Conservation (phyloP, 2,797 vertebrate genomes). For the Psittacula echo region DNA sequence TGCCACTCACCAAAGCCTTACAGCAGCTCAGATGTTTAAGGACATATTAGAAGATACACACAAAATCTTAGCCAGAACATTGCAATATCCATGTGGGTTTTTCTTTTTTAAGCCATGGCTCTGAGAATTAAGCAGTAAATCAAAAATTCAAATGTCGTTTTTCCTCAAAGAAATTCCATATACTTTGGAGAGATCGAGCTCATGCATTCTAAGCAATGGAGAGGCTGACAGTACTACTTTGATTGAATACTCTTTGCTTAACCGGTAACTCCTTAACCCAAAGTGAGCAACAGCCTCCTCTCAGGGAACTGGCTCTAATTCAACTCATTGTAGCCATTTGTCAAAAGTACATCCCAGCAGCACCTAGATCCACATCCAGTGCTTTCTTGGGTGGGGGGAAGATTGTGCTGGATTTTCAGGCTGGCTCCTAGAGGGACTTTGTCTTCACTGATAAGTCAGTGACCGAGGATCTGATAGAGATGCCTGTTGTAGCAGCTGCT, state of each 20-base stretch:
- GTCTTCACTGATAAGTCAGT: not conserved
- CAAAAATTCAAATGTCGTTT: not conserved
- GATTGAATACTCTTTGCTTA: not conserved
- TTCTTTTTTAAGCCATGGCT: not conserved
- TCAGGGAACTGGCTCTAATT: not conserved
- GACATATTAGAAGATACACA: not conserved
- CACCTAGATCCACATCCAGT: not conserved
- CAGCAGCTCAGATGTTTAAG: not conserved
- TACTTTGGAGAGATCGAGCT: not conserved
- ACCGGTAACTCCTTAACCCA: not conserved
- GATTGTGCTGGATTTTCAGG: not conserved
- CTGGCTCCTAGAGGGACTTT: not conserved
- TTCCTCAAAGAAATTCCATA: not conserved
- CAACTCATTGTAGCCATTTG: not conserved
- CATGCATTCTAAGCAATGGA: not conserved
- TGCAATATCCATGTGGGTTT: not conserved
- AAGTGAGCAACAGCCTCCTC: not conserved
- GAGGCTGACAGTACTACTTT: not conserved
- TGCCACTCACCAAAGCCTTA: not conserved
- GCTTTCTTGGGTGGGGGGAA: not conserved
- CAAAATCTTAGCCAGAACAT: not conserved
- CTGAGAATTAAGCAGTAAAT: not conserved
- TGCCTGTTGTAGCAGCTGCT: not conserved
- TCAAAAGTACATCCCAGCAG: not conserved
- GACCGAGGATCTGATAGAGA: fast-evolving